Conservation (phyloP, 2,888 invertebrate species). For the Bimastos eiseni region DNA sequence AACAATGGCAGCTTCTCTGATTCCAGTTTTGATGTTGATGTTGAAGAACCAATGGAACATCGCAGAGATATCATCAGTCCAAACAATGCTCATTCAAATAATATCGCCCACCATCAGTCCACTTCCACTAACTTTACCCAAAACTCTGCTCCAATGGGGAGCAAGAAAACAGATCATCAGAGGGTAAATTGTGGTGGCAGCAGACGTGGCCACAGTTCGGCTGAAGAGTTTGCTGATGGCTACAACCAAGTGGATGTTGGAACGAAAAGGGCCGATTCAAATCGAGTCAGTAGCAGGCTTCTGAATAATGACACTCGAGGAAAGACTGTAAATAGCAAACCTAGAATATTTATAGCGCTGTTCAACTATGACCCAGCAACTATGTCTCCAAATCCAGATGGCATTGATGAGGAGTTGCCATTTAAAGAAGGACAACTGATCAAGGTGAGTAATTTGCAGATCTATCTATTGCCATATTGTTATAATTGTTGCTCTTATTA, state of each 20-base stretch:
- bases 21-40: conserved; percentile 29
- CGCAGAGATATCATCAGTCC: background rate
- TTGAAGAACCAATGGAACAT: conserved; percentile 16
- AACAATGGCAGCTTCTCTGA: conserved; percentile 31
- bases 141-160: background rate
- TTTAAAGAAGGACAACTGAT: conserved; percentile 96
- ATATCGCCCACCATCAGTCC: background rate
- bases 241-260: background rate
- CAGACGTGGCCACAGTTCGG: background rate
- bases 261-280: background rate
- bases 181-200: background rate
- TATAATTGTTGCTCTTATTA: background rate
- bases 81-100: background rate
- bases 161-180: background rate
- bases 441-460: conserved; percentile 70
- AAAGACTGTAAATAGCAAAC: background rate
- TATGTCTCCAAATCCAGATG: conserved; percentile 99
- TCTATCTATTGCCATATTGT: background rate
- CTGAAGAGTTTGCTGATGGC: background rate
- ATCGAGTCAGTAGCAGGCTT: conserved; percentile 3
- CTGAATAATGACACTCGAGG: background rate
- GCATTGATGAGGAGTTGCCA: conserved; percentile 93
- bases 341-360: conserved; percentile 71
- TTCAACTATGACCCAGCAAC: conserved; percentile 96
- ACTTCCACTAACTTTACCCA: background rate